phyloP scores from a whole-genome alignment of 2,797 vertebrate species.

The Threskiornis aethiopicus region DNA sequence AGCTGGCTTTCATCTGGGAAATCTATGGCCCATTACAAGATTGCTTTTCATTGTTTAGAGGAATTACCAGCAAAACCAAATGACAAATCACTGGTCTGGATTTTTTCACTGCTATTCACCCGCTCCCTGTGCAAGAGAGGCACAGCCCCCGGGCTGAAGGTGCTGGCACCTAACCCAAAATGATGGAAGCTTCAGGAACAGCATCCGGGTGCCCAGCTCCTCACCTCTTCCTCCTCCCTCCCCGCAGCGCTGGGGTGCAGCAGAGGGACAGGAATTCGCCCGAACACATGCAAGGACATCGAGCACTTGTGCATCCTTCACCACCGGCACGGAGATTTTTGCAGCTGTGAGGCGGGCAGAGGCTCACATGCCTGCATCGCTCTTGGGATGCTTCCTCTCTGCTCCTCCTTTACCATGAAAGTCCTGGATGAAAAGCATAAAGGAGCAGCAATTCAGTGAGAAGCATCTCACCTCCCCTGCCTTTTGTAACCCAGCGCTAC shows the following conservation, averaged over 20 bases:
- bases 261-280: background rate
- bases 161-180: background rate
- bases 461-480: background rate
- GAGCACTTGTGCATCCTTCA: background rate
- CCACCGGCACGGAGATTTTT: background rate
- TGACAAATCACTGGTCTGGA: constrained; percentile 66
- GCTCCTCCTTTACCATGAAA: background rate
- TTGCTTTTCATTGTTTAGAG: background rate
- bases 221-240: background rate
- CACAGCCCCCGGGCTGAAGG: background rate
- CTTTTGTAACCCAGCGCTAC: background rate
- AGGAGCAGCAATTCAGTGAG: background rate
- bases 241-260: background rate
- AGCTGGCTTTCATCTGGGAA: background rate
- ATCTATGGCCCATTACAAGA: background rate
- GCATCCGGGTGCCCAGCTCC: rapidly evolving
- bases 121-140: constrained; percentile 16
- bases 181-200: background rate
- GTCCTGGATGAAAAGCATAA: background rate
- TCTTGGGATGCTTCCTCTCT: background rate
- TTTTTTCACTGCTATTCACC: constrained; percentile 63
- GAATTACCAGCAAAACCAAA: constrained; percentile 35
- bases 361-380: rapidly evolving
- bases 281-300: background rate
- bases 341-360: background rate